Evolutionary conservation across 2,113 vertebrate species (phyloP), one percentile per base, ranked within the genome.

Genomic region (Machaerirhynchus nigripectus): DNA sequence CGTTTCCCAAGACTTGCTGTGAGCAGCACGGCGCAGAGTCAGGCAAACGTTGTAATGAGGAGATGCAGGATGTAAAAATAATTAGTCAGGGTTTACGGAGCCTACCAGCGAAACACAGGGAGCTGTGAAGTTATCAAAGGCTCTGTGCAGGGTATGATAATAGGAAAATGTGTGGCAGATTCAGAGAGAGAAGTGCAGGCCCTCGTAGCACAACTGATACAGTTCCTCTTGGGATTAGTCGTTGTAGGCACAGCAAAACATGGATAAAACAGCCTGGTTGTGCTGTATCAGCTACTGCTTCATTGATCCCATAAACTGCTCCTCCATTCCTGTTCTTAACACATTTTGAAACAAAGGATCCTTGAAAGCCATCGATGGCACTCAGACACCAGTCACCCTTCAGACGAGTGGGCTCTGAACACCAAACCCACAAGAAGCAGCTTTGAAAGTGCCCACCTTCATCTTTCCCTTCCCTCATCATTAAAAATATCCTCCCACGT

Each of bases 31-130:
- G 84, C 93, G 52, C 59, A n/a, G 71, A 46, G 87, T 21, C 85
- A 56, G 83, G 87, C 64, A 90, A 70, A 70, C 6, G 9, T 1
- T 27, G 26, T 67, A 91, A 91, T 24, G 47, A 93, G 87, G 78
- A 79, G 70, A 94, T 64, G 82, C 10, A 70, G 92, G 93, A 94
- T 18, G 82, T 27, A 78, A 88, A 95, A 92, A 85, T 92, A 96
- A 96, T 91, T 93, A 96, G 87, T 61, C 76, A 55, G 68, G 93
- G 79, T 88, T 90, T 96, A 63, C 44, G 60, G 71, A 91, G 71
- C 75, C 82, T 63, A 71, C 75, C 71, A 86, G 79, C 11, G 11
- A 73, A 83, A 87, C 79, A 80, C 67, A 70, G 87, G 91, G 42
- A 71, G 4, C 82, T 65, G 71, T 27, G 73, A 47, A 86, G 63